These are phyloP conservation scores for Anisognathus igniventris DNA, from an alignment of 2,797 vertebrate genomes.

Conservation along the genomic window DNA sequence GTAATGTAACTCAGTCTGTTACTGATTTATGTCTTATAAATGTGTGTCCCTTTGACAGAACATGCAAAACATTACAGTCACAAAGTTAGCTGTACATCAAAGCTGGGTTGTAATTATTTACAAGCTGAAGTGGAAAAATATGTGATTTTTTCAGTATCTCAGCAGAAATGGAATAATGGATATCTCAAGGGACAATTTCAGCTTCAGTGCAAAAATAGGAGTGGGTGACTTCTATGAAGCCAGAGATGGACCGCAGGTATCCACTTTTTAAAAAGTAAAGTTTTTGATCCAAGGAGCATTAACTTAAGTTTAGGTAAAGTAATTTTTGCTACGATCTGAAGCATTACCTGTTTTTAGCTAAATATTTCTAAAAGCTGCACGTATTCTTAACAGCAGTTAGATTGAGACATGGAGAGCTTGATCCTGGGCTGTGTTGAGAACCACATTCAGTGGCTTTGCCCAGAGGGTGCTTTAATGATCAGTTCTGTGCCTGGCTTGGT, in stretches of 20 bases:
- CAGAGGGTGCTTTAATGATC: background rate
- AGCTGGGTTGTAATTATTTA: conserved; percentile 77
- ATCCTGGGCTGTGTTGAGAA: background rate
- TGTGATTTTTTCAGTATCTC: conserved; percentile 92
- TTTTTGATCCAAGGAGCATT: conserved; percentile 75
- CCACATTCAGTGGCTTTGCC: background rate
- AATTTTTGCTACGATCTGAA: conserved; percentile 58
- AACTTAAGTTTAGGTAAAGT: conserved; percentile 69
- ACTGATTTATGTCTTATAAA: conserved; percentile 58
- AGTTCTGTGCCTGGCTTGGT: background rate
- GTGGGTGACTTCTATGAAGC: conserved; percentile 97
- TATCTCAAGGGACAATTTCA: conserved; percentile 96
- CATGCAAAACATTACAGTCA: conserved; percentile 64
- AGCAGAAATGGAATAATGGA: conserved; percentile 91
- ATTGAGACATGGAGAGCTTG: background rate
- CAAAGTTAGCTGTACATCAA: conserved; percentile 73
- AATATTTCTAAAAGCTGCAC: conserved; percentile 28
- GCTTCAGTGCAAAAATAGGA: conserved; percentile 97
- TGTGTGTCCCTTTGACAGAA: conserved; percentile 54
- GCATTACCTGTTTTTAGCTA: conserved; percentile 59
- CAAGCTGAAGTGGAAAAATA: conserved; percentile 84
- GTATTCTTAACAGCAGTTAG: background rate
- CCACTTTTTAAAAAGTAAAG: conserved; percentile 77
- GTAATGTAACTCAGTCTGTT: conserved; percentile 37
- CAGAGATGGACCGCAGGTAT: conserved; percentile 94